Conservation (phyloP, 2,113 vertebrate genomes). For the chimpanzee (Pan troglodytes) region NHGRI_mPanTro3-v2.1_pri NC_086015.1:50920001-50920500, state of each 20-base stretch:
- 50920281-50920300: neutral
- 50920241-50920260: neutral
- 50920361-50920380: neutral
- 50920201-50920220: neutral
- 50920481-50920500: neutral
- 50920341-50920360: neutral
- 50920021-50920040: neutral
- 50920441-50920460: neutral
- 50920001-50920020: neutral
- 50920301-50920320: neutral
- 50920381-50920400: neutral
- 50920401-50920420: accelerated
- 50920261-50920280: neutral
- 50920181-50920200: too few species aligned
- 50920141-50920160: neutral
- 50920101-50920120: too few species aligned
- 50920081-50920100: neutral
- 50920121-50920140: neutral
- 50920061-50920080: too few species aligned
- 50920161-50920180: neutral
- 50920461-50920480: neutral
- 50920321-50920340: neutral
- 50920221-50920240: neutral
- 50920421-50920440: neutral
- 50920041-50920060: accelerated